Base-by-base conservation (phyloP, 2,797 vertebrate genomes). In the Scolopax rusticola region DNA sequence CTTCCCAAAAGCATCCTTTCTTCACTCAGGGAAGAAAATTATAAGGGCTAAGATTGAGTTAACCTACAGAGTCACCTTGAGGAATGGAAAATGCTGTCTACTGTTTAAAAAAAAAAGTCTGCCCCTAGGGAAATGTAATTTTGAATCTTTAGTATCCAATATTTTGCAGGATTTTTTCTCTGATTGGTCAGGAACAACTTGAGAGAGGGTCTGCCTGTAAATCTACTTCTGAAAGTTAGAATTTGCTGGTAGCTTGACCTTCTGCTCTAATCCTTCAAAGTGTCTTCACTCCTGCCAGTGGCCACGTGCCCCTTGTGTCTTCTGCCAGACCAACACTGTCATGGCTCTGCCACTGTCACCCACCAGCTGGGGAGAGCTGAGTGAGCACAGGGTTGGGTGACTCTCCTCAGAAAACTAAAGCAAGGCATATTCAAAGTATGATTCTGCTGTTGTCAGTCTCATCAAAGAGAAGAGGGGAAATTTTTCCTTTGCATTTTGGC, bases 291-390 rank as follows among this genome's bases (percentile, higher is more conserved):
- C 12, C 40, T 61, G 54, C 15, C n/a, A 28, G 23, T 2, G 48
- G 64, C 19, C 48, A 27, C 1, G 0, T 15, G 24, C 12, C 19
- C 12, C n/a, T 28, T 0, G 0, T 28, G 63, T 25, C 63, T 48
- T 61, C 71, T 54, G 70, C 70, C 43, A 18, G 48, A 33, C 25
- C 63, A 36, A 2, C 8, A 12, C 32, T 9, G 1, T 12, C 0
- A 1, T 43, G 56, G 27, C 36, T 63, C 33, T 27, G 38, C 13
- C 54, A 21, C 40, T 40, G 4, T 54, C 40, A 7, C 25, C 40
- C 9, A 11, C 47, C 23, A 0, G 24, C 33, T 23, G 33, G 28
- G 57, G 41, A 40, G 61, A 32, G 71, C 45, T 11, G 63, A 11
- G 36, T 2, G 64, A 38, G 36, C 61, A 15, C 12, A 2, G 38